phyloP scores from a whole-genome alignment of 2,797 vertebrate genomes.

The Melopsittacus undulatus region DNA sequence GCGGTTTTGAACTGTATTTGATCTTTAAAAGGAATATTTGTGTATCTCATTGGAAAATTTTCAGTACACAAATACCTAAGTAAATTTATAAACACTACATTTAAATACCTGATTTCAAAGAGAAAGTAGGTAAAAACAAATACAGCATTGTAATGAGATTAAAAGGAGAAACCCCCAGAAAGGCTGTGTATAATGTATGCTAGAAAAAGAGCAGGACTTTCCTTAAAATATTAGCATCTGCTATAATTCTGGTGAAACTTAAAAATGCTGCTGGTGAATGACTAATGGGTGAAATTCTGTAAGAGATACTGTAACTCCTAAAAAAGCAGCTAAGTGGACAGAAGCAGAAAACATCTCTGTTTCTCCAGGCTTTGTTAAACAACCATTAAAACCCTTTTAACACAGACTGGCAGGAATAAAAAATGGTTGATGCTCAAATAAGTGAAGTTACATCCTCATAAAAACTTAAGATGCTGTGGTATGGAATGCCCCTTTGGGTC shows the following conservation, averaged over 20 bases:
- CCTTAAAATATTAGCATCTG: not conserved
- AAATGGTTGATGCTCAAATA: not conserved
- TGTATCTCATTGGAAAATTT: not conserved
- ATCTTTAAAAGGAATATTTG: not conserved
- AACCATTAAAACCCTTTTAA: not conserved
- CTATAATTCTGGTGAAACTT: not conserved
- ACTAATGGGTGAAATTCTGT: not conserved
- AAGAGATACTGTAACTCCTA: not conserved
- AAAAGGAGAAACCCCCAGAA: not conserved
- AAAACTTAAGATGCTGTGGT: not conserved
- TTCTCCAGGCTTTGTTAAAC: conserved; percentile 4
- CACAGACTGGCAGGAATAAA: not conserved
- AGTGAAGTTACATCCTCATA: not conserved
- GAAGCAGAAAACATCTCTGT: not conserved
- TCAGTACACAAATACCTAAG: not conserved
- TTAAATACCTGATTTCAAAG: not conserved
- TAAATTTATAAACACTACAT: not conserved
- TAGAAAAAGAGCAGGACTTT: not conserved
- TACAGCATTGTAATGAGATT: conserved; percentile 9
- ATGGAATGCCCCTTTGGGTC: no score
- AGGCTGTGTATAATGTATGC: not conserved
- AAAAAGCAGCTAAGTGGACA: not conserved
- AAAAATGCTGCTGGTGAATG: conserved; percentile 9
- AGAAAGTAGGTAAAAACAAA: not conserved
- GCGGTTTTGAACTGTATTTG: not conserved